Percentiles rank a stretch among this genome's conserved stretches.
Evolutionary conservation across 1,140 invertebrate genomes (phyloP).

Genomic region (Drosophila bifasciata): DNA sequence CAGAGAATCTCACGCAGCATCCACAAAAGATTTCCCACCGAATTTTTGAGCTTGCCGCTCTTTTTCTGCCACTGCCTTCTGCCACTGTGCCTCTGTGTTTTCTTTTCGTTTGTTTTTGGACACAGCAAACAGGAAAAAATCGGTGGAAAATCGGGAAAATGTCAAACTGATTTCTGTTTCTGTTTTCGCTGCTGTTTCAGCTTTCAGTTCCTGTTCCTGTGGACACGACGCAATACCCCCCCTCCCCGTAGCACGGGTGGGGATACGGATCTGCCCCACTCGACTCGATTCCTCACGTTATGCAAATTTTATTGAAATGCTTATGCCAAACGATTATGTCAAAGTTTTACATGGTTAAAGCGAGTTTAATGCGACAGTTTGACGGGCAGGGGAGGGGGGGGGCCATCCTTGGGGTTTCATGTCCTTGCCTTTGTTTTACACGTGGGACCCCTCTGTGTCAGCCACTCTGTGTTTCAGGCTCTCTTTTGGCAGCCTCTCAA

Average conservation of each 20-base stretch:
- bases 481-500: conserved; percentile 8
- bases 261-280: too few relatives aligned
- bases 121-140: too few relatives aligned
- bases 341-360: conserved; percentile 58
- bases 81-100: too few relatives aligned
- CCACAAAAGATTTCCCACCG: conserved; percentile 24
- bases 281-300: conserved; percentile 36
- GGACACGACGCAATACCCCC: too few relatives aligned
- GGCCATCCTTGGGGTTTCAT: conserved; percentile 3
- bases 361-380: conserved; percentile 41
- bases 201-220: conserved; percentile 2
- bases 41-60: conserved; percentile 28
- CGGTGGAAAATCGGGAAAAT: too few relatives aligned
- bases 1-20: conserved; percentile 59
- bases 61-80: conserved; percentile 7
- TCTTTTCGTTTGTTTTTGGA: background rate
- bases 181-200: conserved; percentile 1
- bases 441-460: conserved; percentile 30
- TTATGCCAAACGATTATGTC: conserved; percentile 68
- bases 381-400: too few relatives aligned
- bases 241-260: too few relatives aligned
- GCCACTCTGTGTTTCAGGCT: background rate
- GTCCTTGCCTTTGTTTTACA: conserved; percentile 54
- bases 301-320: conserved; percentile 77
- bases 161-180: too few relatives aligned